Evolutionary conservation across 2,888 invertebrate species (phyloP).

Genomic region (Drosophila multiciliata): DNA sequence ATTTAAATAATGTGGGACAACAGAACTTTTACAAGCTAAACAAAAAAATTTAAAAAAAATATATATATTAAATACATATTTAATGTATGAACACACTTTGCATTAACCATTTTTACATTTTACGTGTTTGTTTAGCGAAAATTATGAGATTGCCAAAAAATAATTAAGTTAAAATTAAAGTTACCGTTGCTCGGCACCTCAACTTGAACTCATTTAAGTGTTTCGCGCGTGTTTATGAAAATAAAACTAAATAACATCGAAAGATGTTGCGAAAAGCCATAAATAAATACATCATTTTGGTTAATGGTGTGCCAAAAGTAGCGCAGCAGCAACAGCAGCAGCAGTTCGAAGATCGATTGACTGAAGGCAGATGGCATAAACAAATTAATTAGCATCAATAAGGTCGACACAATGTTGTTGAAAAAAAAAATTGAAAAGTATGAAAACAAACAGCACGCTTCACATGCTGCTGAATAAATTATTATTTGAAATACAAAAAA

Average conservation of each 20-base stretch:
- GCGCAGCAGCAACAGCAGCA: slow-evolving; percentile 49
- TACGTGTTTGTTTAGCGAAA: slow-evolving; percentile 43
- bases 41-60: background rate
- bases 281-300: slow-evolving; percentile 3
- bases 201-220: slow-evolving; percentile 61
- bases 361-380: slow-evolving; percentile 60
- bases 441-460: slow-evolving; percentile 44
- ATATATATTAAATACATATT: too few relatives aligned
- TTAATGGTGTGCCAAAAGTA: slow-evolving; percentile 49
- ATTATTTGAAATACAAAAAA: slow-evolving; percentile 32
- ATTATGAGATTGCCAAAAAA: slow-evolving; percentile 45
- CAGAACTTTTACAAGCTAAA: background rate
- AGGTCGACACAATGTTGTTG: slow-evolving; percentile 42
- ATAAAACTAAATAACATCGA: slow-evolving; percentile 26
- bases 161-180: slow-evolving; percentile 40
- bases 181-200: slow-evolving; percentile 31
- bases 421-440: slow-evolving; percentile 36
- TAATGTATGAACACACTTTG: too few relatives aligned
- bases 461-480: slow-evolving; percentile 44
- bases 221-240: slow-evolving; percentile 38
- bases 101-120: slow-evolving; percentile 4
- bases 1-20: background rate
- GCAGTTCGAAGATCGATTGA: slow-evolving; percentile 22
- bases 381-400: slow-evolving; percentile 75
- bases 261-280: slow-evolving; percentile 26